Evolutionary conservation across 2,113 vertebrate species (phyloP).

Genomic region (Oryzias woworae): DNA sequence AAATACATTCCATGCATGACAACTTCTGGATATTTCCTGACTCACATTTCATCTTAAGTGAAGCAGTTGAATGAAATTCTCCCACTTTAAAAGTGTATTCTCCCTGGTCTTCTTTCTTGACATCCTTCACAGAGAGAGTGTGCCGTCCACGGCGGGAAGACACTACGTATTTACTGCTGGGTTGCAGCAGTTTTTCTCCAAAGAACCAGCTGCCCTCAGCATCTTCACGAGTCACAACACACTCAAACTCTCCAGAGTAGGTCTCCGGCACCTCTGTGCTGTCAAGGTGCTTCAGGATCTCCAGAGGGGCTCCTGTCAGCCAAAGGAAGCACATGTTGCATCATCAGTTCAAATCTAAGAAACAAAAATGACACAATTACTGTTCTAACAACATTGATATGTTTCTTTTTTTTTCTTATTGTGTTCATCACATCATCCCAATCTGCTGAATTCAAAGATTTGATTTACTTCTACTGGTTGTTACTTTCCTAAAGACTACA

Average conservation of each 20-base stretch:
- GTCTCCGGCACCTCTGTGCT: constrained; percentile 92
- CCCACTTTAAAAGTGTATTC: constrained; percentile 88
- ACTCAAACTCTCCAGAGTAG: constrained; percentile 91
- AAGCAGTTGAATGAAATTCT: constrained; percentile 84
- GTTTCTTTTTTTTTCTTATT: too few relatives aligned
- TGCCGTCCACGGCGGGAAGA: constrained; percentile 91
- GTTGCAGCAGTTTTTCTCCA: constrained; percentile 79
- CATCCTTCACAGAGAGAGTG: constrained; percentile 89
- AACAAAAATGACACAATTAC: neutral
- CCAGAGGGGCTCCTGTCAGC: constrained; percentile 84
- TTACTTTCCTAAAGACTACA: too few relatives aligned
- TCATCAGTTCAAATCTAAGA: neutral
- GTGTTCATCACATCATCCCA: too few relatives aligned
- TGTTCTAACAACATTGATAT: too few relatives aligned
- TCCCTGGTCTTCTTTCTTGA: constrained; percentile 95
- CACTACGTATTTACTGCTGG: constrained; percentile 84
- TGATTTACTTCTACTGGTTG: too few relatives aligned
- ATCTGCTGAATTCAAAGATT: too few relatives aligned
- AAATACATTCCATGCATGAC: neutral
- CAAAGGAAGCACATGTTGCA: neutral
- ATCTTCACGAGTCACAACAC: constrained; percentile 88
- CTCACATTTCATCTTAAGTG: constrained; percentile 95
- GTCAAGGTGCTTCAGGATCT: constrained; percentile 88
- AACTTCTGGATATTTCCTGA: constrained; percentile 3
- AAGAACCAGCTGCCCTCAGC: constrained; percentile 92